These are phyloP conservation scores for Thunnus albacares DNA, from an alignment of 2,797 vertebrate species.

Conservation along the genomic window DNA sequence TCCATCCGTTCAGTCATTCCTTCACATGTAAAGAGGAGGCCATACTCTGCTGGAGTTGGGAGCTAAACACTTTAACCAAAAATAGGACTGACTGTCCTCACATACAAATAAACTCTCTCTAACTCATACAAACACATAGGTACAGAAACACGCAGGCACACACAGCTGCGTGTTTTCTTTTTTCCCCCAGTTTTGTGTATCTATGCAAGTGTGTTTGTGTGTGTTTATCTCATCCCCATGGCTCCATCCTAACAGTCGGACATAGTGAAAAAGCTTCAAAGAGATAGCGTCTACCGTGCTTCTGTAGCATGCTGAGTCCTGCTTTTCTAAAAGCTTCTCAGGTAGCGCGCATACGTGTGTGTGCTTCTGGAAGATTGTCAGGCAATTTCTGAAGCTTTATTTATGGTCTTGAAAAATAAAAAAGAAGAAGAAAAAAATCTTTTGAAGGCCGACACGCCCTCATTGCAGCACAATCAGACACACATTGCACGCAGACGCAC, in stretches of 20 bases:
- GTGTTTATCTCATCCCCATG: slow-evolving; percentile 53
- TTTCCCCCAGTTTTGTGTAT: slow-evolving; percentile 3
- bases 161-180: slow-evolving; percentile 12
- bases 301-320: slow-evolving; percentile 54
- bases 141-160: slow-evolving; percentile 24
- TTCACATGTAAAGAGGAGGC: slow-evolving; percentile 73
- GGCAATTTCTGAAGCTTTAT: slow-evolving; percentile 55
- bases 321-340: slow-evolving; percentile 55
- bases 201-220: slow-evolving; percentile 21
- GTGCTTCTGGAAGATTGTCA: slow-evolving; percentile 66
- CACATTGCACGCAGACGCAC: slow-evolving; percentile 1
- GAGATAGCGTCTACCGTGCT: slow-evolving; percentile 49
- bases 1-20: slow-evolving; percentile 78
- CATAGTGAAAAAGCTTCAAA: slow-evolving; percentile 62
- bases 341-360: background rate
- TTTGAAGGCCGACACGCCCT: slow-evolving; percentile 49
- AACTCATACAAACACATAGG: slow-evolving; percentile 17
- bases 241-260: slow-evolving; percentile 56
- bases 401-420: slow-evolving; percentile 57
- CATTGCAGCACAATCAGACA: slow-evolving; percentile 24
- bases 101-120: slow-evolving; percentile 27
- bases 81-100: slow-evolving; percentile 19
- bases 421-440: slow-evolving; percentile 8
- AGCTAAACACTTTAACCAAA: slow-evolving; percentile 36
- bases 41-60: slow-evolving; percentile 54